These are phyloP conservation scores for Crocodylus rhombifer DNA, from an alignment of 2,797 vertebrate genomes.

Conservation along the genomic window DNA sequence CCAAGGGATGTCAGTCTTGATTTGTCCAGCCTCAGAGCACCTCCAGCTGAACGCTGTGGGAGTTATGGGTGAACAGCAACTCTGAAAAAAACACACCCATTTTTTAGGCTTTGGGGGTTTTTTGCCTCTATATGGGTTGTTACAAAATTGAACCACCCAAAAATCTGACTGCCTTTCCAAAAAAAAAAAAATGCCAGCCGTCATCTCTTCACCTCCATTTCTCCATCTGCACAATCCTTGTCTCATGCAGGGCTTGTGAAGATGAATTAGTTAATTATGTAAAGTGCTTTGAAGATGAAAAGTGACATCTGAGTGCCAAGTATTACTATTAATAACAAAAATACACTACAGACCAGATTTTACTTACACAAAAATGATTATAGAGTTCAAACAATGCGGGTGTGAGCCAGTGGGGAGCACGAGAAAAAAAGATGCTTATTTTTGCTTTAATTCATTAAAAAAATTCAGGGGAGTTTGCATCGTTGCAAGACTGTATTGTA, in stretches of 20 bases:
- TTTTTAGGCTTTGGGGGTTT: neutral
- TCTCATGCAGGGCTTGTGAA: conserved; percentile 19
- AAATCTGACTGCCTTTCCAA: neutral
- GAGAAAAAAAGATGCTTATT: neutral
- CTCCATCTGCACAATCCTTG: neutral
- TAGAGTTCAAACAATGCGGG: neutral
- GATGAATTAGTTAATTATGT: conserved; percentile 57
- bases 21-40: too few species aligned
- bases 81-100: neutral
- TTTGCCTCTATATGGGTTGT: neutral
- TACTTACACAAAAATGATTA: conserved; percentile 5
- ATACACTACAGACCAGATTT: conserved; percentile 40
- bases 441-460: neutral
- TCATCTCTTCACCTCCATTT: neutral
- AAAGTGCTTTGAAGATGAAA: conserved; percentile 52
- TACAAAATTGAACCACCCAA: neutral
- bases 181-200: neutral
- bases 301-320: conserved; percentile 54
- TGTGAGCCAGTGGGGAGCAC: neutral
- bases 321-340: conserved; percentile 63
- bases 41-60: neutral
- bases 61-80: neutral
- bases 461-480: conserved; percentile 20
- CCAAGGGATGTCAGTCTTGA: too few species aligned
- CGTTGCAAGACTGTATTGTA: neutral